Base-by-base conservation (phyloP, 2,888 invertebrate genomes). In the Minunthozetes semirufus region DNA sequence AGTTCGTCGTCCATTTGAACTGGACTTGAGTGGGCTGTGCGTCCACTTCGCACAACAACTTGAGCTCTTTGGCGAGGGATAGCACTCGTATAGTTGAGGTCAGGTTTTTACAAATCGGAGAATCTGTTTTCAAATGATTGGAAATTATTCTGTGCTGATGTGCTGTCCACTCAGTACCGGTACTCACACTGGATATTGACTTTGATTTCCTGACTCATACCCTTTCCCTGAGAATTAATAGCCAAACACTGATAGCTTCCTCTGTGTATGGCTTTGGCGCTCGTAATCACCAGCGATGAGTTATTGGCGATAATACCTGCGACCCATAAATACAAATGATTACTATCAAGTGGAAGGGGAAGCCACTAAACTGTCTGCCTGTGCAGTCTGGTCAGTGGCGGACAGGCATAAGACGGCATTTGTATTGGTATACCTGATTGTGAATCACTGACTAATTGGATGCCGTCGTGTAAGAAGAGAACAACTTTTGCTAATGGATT, bases 181-280 rank as follows among this genome's bases (percentile, higher is more conserved):
- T n/a, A 63, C 29, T 63, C 27, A 63, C 63, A 63, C 19, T 63
- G 63, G 4, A 63, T 27, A n/a, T 33, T 63, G 15, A 63, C 63
- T 17, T 11, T 29, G 33, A 63, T 33, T 33, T 29, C 63, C n/a
- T 63, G 63, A 19, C 63, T 63, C 63, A 63, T 63, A 33, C 63
- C 63, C 33, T 63, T 63, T 63, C 63, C 63, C 19, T 63, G 63
- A 15, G 63, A 63, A 63, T 63, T 63, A 19, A 63, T 63, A 6
- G 63, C 63, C n/a, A 63, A n/a, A 38, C 63, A 63, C 63, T 63
- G 63, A 38, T 63, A 63, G 33, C 33, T 63, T 29, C 63, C 63
- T 63, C 27, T 63, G 63, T 63, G 63, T 63, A 63, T 33, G 15
- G 63, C 11, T 19, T 27, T 22, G 38, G 63, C 63, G 27, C 63